Evolutionary conservation across 2,113 vertebrate species (phyloP).

Genomic region (Sardina pilchardus): DNA sequence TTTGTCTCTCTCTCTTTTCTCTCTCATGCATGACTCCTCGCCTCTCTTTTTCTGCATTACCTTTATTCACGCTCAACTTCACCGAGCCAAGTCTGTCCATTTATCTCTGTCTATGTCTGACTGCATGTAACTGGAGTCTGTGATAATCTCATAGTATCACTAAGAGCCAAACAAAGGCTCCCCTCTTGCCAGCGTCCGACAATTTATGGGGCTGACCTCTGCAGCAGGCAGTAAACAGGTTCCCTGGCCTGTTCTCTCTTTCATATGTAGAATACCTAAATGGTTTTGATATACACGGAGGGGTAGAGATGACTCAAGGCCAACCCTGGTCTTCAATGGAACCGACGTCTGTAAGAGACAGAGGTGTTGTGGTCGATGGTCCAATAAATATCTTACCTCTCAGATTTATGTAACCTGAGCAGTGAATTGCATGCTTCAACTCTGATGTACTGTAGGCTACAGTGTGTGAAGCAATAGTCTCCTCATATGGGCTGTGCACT

Average conservation of each 20-base stretch:
- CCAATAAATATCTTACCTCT: background rate
- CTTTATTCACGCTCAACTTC: too few species aligned
- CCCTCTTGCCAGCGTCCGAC: background rate
- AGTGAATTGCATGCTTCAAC: background rate
- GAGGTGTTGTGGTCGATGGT: background rate
- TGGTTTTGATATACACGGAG: background rate
- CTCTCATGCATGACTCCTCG: too few species aligned
- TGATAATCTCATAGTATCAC: background rate
- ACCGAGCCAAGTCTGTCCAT: too few species aligned
- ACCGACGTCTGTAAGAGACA: background rate
- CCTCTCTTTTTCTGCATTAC: too few species aligned
- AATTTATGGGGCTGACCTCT: background rate
- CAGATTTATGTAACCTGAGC: background rate
- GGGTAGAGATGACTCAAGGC: background rate
- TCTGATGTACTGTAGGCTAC: background rate
- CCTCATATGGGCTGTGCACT: background rate
- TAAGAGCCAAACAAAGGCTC: background rate
- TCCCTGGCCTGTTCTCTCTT: background rate
- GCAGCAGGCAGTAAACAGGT: background rate
- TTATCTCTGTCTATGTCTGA: background rate
- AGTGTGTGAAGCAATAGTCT: background rate
- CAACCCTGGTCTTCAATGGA: background rate
- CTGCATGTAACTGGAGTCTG: too few species aligned
- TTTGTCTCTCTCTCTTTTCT: too few species aligned
- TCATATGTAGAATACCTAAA: background rate